Percentiles rank a stretch among this genome's conserved stretches.
phyloP scores from a whole-genome alignment of 2,888 invertebrate species.

The Heliconius ismenius region DNA sequence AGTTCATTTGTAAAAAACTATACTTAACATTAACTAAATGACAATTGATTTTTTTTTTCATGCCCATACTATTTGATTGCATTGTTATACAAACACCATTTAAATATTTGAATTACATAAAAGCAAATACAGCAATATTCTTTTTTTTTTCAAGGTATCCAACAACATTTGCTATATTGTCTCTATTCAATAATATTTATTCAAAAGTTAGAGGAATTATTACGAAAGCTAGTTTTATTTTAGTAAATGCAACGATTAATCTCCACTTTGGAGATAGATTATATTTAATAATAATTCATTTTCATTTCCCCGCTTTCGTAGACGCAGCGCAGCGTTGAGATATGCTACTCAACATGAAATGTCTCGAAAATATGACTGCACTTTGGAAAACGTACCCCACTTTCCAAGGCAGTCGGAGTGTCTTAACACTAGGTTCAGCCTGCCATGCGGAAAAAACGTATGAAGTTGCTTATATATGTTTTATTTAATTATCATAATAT shows the following conservation, averaged over 20 bases:
- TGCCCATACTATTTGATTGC: slow-evolving; percentile 23
- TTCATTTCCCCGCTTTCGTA: too few relatives aligned
- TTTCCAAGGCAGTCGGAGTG: too few relatives aligned
- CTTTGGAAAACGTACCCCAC: too few relatives aligned
- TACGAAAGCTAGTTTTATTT: background rate
- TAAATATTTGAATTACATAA: slow-evolving; percentile 16
- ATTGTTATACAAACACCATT: slow-evolving; percentile 21
- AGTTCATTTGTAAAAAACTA: background rate
- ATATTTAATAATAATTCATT: too few relatives aligned
- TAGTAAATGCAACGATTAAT: background rate
- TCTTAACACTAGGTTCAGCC: too few relatives aligned
- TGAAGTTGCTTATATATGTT: too few relatives aligned
- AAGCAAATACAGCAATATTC: background rate
- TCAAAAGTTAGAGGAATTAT: background rate
- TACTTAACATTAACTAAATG: background rate
- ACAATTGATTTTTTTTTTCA: slow-evolving; percentile 25
- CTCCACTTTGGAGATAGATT: too few relatives aligned
- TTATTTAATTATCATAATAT: too few relatives aligned
- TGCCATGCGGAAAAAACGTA: too few relatives aligned
- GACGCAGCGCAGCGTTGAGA: too few relatives aligned
- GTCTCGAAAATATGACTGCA: background rate
- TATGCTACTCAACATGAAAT: too few relatives aligned
- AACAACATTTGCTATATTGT: background rate
- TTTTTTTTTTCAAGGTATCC: background rate
- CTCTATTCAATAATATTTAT: background rate